Evolutionary conservation across 1,140 invertebrate genomes (phyloP), one percentile per base, ranked within the genome.

Genomic region (Druon quercuslanigerum): DNA sequence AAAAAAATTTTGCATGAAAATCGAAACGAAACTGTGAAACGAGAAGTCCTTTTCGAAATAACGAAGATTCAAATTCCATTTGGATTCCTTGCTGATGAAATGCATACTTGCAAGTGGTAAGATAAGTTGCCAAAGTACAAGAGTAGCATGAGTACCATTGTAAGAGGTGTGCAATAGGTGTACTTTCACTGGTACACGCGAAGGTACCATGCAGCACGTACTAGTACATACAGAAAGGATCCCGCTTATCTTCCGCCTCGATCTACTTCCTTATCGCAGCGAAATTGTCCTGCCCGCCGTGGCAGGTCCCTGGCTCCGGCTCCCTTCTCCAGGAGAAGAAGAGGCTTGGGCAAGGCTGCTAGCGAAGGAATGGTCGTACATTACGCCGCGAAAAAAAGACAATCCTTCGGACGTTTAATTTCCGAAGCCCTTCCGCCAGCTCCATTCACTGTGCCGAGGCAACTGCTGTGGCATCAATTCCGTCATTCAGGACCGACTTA

Each of bases 331-430:
- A 40, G 13, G 17, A 54, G 52, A 54, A n/a, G 13, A 54, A 54
- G 52, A 54, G 52, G 13, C 52, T 54, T 54, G 52, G 52, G 16
- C 57, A 66, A 66, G 57, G 57, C 73, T 73, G 73, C 83, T 82
- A 71, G 85, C 86, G 85, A 86, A 83, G 83, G 82, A 74, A 71
- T 20, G 81, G 83, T 83, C 89, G 85, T 91, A 91, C 85, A 90
- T 91, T 90, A 91, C 89, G 75, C 79, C 82, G 80, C 81, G 85
- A 80, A 88, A n/a, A n/a, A 90, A 91, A 87, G 87, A 88, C 86
- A 86, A 87, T 88, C 85, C 75, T 80, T 81, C 82, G 87, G 90
- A 91, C 90, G 87, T 91, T 91, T 91, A 91, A 91, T 91, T 91
- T 91, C 90, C 90, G 88, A 91, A 90, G 90, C 81, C 87, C 89